Conservation (phyloP, 1,140 invertebrate genomes). For the Cotesia vestalis region DNA sequence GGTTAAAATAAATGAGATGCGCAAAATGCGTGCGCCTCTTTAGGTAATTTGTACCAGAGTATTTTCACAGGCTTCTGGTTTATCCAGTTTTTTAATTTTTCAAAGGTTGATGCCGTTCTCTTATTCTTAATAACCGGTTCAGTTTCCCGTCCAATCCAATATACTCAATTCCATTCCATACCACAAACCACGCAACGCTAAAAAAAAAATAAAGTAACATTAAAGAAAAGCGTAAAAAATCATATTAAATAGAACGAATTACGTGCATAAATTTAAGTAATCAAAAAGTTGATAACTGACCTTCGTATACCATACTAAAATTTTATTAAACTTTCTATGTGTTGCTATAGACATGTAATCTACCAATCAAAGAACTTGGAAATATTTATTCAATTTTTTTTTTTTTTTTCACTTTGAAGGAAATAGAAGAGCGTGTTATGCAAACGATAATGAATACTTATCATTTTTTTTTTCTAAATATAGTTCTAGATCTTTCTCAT, state of each 20-base stretch:
- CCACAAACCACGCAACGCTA: too few species aligned
- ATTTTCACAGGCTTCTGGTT: slow-evolving; percentile 42
- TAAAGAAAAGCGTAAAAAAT: too few species aligned
- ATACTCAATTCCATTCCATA: too few species aligned
- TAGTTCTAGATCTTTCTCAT: neutral
- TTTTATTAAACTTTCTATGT: too few species aligned
- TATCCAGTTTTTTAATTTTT: slow-evolving; percentile 49
- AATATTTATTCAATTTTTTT: too few species aligned
- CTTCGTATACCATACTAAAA: too few species aligned
- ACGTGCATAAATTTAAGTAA: neutral
- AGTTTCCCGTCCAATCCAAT: slow-evolving; percentile 38
- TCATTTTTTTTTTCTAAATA: slow-evolving; percentile 37
- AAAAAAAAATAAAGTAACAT: too few species aligned
- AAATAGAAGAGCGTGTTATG: slow-evolving; percentile 37
- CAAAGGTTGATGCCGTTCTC: slow-evolving; percentile 42
- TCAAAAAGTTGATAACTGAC: slow-evolving; percentile 5
- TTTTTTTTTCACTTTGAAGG: too few species aligned
- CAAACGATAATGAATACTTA: slow-evolving; percentile 61
- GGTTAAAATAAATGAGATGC: slow-evolving; percentile 10
- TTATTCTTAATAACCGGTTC: slow-evolving; percentile 36
- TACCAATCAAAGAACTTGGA: neutral
- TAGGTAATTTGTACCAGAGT: slow-evolving; percentile 42
- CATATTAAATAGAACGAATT: too few species aligned
- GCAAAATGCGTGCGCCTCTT: slow-evolving; percentile 47
- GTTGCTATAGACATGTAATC: too few species aligned